Evolutionary conservation across 2,113 vertebrate species (phyloP).

Genomic region (Pterocles burchelli): DNA sequence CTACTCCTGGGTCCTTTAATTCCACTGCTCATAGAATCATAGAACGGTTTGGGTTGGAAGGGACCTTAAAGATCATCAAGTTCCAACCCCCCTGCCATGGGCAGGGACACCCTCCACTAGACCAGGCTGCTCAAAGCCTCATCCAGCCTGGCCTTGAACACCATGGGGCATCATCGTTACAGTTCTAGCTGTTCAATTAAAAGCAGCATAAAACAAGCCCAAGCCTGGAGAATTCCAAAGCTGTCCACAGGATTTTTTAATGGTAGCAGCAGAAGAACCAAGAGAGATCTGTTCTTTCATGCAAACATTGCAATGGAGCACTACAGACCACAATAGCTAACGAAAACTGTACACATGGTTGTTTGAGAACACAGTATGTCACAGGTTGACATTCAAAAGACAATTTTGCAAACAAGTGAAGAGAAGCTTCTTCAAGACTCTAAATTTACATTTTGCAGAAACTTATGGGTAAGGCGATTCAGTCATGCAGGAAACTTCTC

Average conservation of each 20-base stretch:
- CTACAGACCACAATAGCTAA: background rate
- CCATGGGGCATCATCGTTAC: too few relatives aligned
- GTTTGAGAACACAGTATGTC: background rate
- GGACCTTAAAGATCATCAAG: too few relatives aligned
- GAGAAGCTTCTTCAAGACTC: background rate
- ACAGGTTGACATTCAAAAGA: background rate
- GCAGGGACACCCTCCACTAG: too few relatives aligned
- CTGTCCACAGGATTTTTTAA: background rate
- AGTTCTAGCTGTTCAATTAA: background rate
- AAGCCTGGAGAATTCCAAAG: background rate
- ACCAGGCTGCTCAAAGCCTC: too few relatives aligned
- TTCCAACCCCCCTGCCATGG: too few relatives aligned
- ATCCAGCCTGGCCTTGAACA: too few relatives aligned
- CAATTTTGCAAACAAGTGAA: background rate
- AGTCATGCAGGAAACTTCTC: background rate
- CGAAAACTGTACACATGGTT: background rate
- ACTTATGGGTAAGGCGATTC: background rate
- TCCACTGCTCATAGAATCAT: too few relatives aligned
- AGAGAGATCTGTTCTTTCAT: background rate
- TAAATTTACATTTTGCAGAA: background rate
- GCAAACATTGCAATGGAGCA: background rate
- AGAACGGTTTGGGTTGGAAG: too few relatives aligned
- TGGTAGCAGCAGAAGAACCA: background rate
- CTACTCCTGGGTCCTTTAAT: background rate
- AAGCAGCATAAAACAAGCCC: background rate